Evolutionary conservation across 2,797 vertebrate species (phyloP).

Genomic region (Sarcophilus harrisii): DNA sequence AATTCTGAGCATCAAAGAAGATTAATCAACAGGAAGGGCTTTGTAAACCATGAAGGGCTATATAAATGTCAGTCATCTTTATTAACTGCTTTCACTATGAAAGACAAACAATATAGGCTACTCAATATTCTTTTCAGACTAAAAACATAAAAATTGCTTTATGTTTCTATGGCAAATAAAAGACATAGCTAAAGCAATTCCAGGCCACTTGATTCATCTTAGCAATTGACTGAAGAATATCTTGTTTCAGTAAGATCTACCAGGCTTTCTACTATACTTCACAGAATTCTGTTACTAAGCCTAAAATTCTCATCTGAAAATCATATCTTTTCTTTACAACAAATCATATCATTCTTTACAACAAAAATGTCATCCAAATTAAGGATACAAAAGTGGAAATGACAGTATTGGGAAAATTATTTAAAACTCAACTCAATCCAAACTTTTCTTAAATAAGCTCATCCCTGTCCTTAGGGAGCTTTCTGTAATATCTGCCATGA

Average conservation of each 20-base stretch:
- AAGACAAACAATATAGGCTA: not conserved
- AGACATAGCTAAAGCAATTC: conserved; percentile 24
- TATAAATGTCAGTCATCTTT: not conserved
- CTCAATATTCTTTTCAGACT: conserved; percentile 1
- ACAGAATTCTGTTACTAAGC: not conserved
- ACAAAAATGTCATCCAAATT: conserved; percentile 33
- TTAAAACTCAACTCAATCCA: not conserved
- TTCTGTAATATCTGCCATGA: too few relatives aligned
- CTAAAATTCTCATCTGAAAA: conserved; percentile 45
- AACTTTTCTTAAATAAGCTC: not conserved
- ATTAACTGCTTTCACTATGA: not conserved
- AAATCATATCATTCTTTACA: conserved; percentile 49
- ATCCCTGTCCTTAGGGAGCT: not conserved
- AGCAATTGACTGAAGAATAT: conserved; percentile 46
- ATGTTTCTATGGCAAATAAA: conserved; percentile 28
- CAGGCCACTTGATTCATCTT: conserved; percentile 42
- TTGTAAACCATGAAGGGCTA: not conserved
- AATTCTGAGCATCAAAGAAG: conserved; percentile 31
- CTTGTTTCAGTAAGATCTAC: conserved; percentile 12
- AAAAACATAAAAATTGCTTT: conserved; percentile 20
- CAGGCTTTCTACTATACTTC: conserved; percentile 10
- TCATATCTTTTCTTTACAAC: conserved; percentile 35
- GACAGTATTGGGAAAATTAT: not conserved
- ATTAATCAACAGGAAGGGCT: conserved; percentile 16
- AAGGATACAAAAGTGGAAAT: conserved; percentile 22